Evolutionary conservation across 2,888 invertebrate species (phyloP).

Genomic region (Tetragonisca angustula): DNA sequence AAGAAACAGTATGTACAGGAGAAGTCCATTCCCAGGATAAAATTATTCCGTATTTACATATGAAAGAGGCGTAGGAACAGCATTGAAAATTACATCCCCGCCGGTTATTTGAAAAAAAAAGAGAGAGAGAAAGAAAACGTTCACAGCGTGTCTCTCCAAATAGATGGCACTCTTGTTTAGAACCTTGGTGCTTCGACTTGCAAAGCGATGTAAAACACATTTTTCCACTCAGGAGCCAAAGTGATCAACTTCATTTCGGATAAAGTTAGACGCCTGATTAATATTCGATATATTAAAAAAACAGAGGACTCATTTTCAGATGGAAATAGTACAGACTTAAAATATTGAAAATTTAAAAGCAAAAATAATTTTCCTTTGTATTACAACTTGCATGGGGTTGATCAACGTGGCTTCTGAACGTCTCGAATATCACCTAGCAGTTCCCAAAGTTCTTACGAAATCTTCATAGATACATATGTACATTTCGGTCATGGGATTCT

Average conservation of each 20-base stretch:
- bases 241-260: too few species aligned
- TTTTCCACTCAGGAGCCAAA: too few species aligned
- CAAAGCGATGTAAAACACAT: slow-evolving; percentile 34
- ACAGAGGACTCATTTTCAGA: too few species aligned
- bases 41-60: slow-evolving; percentile 47
- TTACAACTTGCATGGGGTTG: too few species aligned
- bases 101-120: not conserved
- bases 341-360: too few species aligned
- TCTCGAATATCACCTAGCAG: not conserved
- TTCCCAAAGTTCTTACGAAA: not conserved
- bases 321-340: too few species aligned
- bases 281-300: too few species aligned
- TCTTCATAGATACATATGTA: not conserved
- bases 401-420: not conserved
- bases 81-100: slow-evolving; percentile 21
- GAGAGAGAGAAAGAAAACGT: not conserved
- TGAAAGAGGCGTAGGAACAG: slow-evolving; percentile 24
- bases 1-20: slow-evolving; percentile 36
- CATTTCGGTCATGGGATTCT: not conserved
- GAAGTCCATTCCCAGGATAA: slow-evolving; percentile 46
- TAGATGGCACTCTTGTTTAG: slow-evolving; percentile 20
- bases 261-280: too few species aligned
- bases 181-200: slow-evolving; percentile 20
- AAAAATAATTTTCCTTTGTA: too few species aligned
- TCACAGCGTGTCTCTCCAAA: not conserved